Evolutionary conservation across 2,797 vertebrate species (phyloP).

Genomic region (Gallinago solitaria): DNA sequence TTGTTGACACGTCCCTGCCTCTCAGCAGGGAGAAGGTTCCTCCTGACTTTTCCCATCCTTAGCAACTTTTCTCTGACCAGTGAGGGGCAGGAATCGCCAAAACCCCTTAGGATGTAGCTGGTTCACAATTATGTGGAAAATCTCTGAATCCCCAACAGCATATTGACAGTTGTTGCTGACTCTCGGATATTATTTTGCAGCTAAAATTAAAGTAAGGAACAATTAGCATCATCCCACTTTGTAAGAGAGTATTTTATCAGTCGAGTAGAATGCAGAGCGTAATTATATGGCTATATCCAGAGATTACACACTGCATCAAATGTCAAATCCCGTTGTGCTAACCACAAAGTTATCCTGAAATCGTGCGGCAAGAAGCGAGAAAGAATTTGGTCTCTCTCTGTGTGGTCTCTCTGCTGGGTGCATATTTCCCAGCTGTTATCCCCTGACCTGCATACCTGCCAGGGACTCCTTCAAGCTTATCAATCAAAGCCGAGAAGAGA

Average conservation of each 20-base stretch:
- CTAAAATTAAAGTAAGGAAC: constrained; percentile 54
- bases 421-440: constrained; percentile 74
- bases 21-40: neutral
- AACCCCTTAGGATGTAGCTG: neutral
- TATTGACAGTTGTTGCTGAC: neutral
- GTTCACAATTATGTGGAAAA: constrained; percentile 15
- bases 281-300: constrained; percentile 35
- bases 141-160: neutral
- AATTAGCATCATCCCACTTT: constrained; percentile 48
- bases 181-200: constrained; percentile 42
- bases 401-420: constrained; percentile 83
- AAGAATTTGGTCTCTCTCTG: constrained; percentile 81
- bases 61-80: neutral
- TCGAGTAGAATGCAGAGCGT: constrained; percentile 1
- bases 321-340: constrained; percentile 44
- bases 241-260: constrained; percentile 45
- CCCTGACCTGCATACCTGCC: constrained; percentile 84
- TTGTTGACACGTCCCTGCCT: neutral
- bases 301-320: constrained; percentile 42
- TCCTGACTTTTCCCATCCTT: neutral
- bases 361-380: constrained; percentile 61
- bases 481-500: constrained; percentile 61
- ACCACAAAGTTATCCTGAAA: constrained; percentile 62
- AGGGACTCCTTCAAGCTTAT: constrained; percentile 70
- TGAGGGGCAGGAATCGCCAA: neutral